These are phyloP conservation scores for Rhingia campestris DNA, from an alignment of 2,888 invertebrate genomes.

Conservation along the genomic window DNA sequence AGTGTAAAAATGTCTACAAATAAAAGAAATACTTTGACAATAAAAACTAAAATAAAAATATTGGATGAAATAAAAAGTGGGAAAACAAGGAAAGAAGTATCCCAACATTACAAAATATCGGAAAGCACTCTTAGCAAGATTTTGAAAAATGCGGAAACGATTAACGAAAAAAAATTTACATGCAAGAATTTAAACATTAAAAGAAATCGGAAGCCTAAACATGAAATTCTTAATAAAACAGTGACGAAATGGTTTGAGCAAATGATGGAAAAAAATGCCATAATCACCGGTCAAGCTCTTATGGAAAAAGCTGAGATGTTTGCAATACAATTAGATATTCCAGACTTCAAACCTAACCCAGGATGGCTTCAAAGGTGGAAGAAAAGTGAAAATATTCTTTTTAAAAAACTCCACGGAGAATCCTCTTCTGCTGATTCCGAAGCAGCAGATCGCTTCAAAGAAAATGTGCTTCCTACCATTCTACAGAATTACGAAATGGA, in stretches of 20 bases:
- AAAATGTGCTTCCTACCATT: neutral
- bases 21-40: no score
- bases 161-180: slow-evolving; percentile 7
- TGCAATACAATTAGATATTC: slow-evolving; percentile 13
- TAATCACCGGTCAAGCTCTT: slow-evolving; percentile 16
- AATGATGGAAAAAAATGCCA: slow-evolving; percentile 27
- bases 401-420: slow-evolving; percentile 11
- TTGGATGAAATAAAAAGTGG: no score
- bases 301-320: slow-evolving; percentile 27
- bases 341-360: slow-evolving; percentile 15
- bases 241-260: slow-evolving; percentile 27
- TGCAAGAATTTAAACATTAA: slow-evolving; percentile 28
- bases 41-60: no score
- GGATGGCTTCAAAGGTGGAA: neutral
- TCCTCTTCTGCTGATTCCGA: slow-evolving; percentile 5
- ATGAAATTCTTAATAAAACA: slow-evolving; percentile 27
- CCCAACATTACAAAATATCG: slow-evolving; percentile 16
- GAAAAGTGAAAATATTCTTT: neutral
- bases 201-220: no score
- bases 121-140: slow-evolving; percentile 12
- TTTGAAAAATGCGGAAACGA: slow-evolving; percentile 6
- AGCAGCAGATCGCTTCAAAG: slow-evolving; percentile 1
- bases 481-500: neutral
- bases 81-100: slow-evolving; percentile 20
- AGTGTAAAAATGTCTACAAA: no score